A percentile compares a stretch with the other conserved stretches of the same genome.
Conservation (phyloP, 2,113 vertebrate species). For the Coptodon bakossiorum region DNA sequence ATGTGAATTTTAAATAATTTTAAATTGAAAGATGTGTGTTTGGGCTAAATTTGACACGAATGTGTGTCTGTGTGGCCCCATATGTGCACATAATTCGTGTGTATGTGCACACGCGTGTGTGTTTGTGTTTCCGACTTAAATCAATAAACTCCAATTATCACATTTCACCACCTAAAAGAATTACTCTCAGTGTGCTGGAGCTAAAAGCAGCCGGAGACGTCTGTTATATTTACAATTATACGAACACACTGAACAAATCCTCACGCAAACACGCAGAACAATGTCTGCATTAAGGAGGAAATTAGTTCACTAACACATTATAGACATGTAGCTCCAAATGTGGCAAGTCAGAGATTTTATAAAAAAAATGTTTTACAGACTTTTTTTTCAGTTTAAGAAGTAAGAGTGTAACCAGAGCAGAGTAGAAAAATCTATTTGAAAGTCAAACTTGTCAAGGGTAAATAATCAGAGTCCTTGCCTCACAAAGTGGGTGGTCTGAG, state of each 20-base stretch:
- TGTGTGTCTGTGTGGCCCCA: background rate
- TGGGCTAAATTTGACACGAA: background rate
- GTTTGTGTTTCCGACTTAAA: background rate
- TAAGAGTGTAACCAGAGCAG: background rate
- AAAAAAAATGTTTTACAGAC: accelerated
- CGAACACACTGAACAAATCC: background rate
- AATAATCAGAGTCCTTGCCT: conserved; percentile 30
- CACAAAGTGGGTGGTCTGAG: conserved; percentile 55
- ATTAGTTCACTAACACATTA: background rate
- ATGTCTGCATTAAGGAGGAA: background rate
- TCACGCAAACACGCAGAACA: background rate
- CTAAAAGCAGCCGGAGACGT: background rate
- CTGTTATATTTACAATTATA: background rate
- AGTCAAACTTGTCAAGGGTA: conserved; percentile 23
- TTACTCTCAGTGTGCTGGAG: background rate
- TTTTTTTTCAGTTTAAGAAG: background rate
- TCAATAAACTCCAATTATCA: background rate
- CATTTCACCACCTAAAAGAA: conserved; percentile 4
- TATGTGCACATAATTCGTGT: background rate
- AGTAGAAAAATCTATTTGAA: conserved; percentile 5
- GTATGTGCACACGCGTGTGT: background rate
- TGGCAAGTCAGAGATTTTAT: background rate
- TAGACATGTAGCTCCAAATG: background rate
- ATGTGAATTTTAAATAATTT: background rate
- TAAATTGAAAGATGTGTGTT: background rate